These are phyloP conservation scores for Silurus aristotelis DNA, from an alignment of 2,797 vertebrate genomes.

Conservation along the genomic window DNA sequence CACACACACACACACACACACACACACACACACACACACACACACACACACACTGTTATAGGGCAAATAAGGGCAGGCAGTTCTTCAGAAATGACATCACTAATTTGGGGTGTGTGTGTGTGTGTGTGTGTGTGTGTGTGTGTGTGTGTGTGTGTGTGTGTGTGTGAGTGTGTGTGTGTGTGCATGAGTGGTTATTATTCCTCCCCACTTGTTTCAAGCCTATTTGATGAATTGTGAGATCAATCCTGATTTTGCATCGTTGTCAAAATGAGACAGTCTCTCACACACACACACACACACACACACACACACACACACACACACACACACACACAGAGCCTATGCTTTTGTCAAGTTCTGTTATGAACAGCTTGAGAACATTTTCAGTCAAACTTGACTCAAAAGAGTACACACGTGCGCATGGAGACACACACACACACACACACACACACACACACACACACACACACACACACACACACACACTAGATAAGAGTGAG, in stretches of 20 bases:
- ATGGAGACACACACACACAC: neutral
- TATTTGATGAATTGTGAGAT: slow-evolving; percentile 10
- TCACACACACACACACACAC: too few species aligned
- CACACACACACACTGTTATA: too few species aligned
- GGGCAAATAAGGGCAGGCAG: too few species aligned
- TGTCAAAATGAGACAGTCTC: neutral
- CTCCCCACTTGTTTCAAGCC: neutral
- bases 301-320: too few species aligned
- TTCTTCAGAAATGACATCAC: too few species aligned
- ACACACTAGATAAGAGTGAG: slow-evolving; percentile 2
- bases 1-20: too few species aligned
- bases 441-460: neutral
- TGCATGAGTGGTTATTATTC: neutral
- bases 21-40: too few species aligned
- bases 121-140: neutral
- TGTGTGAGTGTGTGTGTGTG: too few species aligned
- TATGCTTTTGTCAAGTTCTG: neutral
- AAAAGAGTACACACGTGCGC: neutral
- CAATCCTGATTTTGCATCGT: neutral
- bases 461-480: slow-evolving; percentile 3
- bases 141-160: neutral
- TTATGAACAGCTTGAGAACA: neutral
- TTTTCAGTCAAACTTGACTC: neutral
- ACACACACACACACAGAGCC: neutral
- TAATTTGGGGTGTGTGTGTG: too few species aligned